These are phyloP conservation scores for Cynopterus sphinx DNA, from an alignment of 2,797 vertebrate species.

Conservation along the genomic window DNA sequence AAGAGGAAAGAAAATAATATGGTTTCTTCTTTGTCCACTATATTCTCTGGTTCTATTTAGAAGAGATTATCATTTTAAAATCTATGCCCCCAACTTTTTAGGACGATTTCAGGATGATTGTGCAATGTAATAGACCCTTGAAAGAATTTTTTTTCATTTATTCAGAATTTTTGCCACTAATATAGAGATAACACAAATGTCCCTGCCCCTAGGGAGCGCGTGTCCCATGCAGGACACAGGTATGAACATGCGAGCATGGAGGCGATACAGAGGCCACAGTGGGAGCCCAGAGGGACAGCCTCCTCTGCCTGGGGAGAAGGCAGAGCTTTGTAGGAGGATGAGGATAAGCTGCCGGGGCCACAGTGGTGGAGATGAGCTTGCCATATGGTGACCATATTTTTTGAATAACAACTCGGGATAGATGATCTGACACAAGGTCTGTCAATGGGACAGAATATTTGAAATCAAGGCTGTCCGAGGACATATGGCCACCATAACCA, in stretches of 20 bases:
- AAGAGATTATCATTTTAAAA: constrained; percentile 19
- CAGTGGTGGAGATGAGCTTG: background rate
- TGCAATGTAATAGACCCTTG: background rate
- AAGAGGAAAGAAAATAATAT: background rate
- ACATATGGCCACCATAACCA: constrained; percentile 60
- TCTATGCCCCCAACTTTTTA: background rate
- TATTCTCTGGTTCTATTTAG: background rate
- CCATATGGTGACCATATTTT: constrained; percentile 76
- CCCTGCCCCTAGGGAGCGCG: background rate
- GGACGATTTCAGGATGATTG: background rate
- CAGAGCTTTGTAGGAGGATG: background rate
- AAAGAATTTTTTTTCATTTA: background rate
- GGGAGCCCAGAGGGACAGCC: too few species aligned
- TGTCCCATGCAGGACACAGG: background rate
- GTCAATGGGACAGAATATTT: constrained; percentile 51
- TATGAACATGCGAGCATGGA: background rate
- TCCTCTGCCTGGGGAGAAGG: background rate
- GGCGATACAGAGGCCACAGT: fast-evolving
- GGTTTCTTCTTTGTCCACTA: background rate
- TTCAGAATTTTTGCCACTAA: background rate
- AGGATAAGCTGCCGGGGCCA: background rate
- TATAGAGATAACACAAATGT: background rate
- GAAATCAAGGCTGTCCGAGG: constrained; percentile 55
- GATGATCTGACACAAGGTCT: constrained; percentile 58
- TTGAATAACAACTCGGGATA: constrained; percentile 58